phyloP scores from a whole-genome alignment of 2,888 invertebrate species.

The Nineta flava region DNA sequence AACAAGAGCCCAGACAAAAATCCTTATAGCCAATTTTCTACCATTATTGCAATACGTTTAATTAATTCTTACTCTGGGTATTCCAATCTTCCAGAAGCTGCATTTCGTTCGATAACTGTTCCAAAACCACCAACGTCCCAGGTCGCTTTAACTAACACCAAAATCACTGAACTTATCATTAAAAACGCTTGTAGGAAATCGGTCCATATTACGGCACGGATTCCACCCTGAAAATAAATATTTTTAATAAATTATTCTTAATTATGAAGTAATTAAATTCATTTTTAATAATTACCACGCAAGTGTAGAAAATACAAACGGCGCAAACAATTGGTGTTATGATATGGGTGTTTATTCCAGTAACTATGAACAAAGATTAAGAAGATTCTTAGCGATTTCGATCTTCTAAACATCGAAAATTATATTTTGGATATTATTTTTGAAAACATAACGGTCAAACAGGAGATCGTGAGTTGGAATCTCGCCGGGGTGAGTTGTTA shows the following conservation, averaged over 20 bases:
- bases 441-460: no score
- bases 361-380: constrained; percentile 32
- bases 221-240: constrained; percentile 42
- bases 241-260: constrained; percentile 2
- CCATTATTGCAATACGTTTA: background rate
- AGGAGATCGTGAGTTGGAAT: no score
- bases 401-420: no score
- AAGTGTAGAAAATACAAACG: constrained; percentile 67
- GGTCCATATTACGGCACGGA: no score
- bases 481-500: no score
- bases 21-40: background rate
- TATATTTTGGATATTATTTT: no score
- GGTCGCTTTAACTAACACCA: constrained; percentile 60
- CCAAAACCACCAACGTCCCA: constrained; percentile 51
- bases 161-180: constrained; percentile 57
- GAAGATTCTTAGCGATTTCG: background rate
- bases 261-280: background rate
- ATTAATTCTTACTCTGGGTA: constrained; percentile 41
- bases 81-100: constrained; percentile 53
- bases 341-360: constrained; percentile 58
- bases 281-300: constrained; percentile 39
- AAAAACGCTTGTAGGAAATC: constrained; percentile 59
- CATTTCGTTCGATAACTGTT: constrained; percentile 47
- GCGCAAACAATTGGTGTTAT: constrained; percentile 57
- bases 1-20: no score